A percentile compares a stretch with the other conserved stretches of the same genome.
Conservation (phyloP, 2,113 vertebrate species). For the Todiramphus saurophagus region DNA sequence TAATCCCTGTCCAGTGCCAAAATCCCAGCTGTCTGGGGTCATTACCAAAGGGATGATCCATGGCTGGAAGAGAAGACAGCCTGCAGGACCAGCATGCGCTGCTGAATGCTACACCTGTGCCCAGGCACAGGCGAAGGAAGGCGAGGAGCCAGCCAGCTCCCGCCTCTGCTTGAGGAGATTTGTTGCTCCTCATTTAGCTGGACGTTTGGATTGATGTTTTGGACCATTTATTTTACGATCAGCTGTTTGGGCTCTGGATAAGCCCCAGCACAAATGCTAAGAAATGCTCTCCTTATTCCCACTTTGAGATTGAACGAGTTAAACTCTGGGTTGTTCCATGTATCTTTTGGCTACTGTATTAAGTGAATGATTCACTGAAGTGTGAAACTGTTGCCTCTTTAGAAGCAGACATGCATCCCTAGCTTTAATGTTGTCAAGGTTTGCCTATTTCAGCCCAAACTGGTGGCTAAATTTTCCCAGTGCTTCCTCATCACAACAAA, state of each 20-base stretch:
- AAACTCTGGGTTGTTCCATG: background rate
- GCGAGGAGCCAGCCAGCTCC: background rate
- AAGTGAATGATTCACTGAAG: conserved; percentile 42
- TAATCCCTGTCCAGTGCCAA: background rate
- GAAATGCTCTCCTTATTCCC: background rate
- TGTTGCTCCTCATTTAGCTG: background rate
- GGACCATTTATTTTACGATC: background rate
- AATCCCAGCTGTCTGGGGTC: background rate
- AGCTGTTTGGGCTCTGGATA: background rate
- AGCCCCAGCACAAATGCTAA: background rate
- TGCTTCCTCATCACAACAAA: background rate
- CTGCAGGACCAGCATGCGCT: background rate
- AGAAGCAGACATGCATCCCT: background rate
- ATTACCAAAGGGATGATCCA: background rate
- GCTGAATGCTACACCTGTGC: background rate
- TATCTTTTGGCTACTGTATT: conserved; percentile 22
- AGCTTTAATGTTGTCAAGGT: conserved; percentile 2
- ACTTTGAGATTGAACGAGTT: background rate
- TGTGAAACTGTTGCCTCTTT: conserved; percentile 42
- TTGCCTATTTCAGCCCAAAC: conserved; percentile 32
- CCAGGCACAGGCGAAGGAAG: background rate
- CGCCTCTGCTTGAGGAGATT: background rate
- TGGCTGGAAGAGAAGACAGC: background rate
- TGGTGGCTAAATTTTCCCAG: background rate
- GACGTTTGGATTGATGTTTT: background rate